Evolutionary conservation across 2,797 vertebrate species (phyloP), one percentile per base, ranked within the genome.

Genomic region (Cercopithecus hamlyni): DNA sequence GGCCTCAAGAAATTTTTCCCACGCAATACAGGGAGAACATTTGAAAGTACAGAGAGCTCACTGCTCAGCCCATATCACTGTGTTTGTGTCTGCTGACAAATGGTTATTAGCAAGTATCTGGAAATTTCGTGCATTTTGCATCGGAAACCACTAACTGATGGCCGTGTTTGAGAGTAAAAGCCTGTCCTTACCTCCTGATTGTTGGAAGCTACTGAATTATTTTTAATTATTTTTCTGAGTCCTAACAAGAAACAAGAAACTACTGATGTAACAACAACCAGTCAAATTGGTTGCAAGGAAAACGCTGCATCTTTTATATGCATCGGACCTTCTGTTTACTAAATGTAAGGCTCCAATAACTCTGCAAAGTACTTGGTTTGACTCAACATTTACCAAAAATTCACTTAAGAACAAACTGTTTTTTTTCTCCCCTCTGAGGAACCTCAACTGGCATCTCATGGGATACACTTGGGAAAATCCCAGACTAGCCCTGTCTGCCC

Each of bases 301-400:
- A 67, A 4, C 3, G 57, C 77, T 2, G 64, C 43, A 4, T 24
- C 24, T 22, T 1, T 0, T 0, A 6, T 0, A 5, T 1, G 4
- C 36, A 13, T 75, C 33, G 20, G 2, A 4, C 0, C 1, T 1
- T 4, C 6, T 1, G 1, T 39, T 27, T 8, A 8, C 39, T n/a
- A 2, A 50, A 64, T 0, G 2, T 3, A 26, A 27, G 30, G 1
- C 5, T 41, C 58, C 26, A 4, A 24, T 10, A 70, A 73, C 13
- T n/a, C 19, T 2, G 4, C 41, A 24, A 70, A 64, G 57, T 7
- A 30, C 64, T 17, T 13, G 11, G 4, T 75, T 26, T 33, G 72
- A 58, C 0, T 57, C 36, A 33, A 9, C 11, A 45, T 22, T 80
- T 39, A 82, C 12, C 33, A 76, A 91, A 93, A n/a, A 73, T 64